Conservation (phyloP, 2,888 invertebrate genomes). For the Teleogryllus oceanicus region DNA sequence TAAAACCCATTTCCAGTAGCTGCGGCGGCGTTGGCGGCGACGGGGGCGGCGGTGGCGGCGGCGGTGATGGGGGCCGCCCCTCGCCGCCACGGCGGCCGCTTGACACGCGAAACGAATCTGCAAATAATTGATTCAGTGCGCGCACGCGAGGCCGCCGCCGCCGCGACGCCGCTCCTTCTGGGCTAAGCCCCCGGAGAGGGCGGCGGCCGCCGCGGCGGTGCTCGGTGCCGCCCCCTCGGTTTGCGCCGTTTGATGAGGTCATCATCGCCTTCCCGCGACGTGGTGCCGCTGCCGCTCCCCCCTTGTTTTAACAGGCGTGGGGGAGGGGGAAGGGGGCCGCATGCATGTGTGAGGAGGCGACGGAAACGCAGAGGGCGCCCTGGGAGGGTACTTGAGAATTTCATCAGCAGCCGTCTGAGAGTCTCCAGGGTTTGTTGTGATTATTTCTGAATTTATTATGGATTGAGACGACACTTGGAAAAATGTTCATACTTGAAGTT, state of each 20-base stretch:
- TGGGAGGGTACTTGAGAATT: neutral
- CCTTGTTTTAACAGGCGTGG: neutral
- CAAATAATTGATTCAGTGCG: constrained; percentile 32
- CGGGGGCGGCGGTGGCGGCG: constrained; percentile 18
- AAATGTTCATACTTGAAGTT: too few relatives aligned
- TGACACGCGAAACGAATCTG: constrained; percentile 36
- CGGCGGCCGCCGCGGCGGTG: neutral
- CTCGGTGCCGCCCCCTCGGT: neutral
- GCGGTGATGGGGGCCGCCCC: neutral
- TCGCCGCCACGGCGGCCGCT: constrained; percentile 20
- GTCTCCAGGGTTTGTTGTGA: too few relatives aligned
- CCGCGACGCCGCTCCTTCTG: neutral
- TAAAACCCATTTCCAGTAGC: constrained; percentile 35
- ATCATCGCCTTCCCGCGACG: neutral
- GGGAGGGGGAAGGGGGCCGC: neutral
- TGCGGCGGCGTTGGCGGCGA: neutral
- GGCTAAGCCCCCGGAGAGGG: neutral
- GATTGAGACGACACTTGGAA: too few relatives aligned
- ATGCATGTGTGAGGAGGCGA: constrained; percentile 4
- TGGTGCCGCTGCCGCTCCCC: neutral
- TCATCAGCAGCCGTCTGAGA: neutral
- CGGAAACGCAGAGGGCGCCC: neutral
- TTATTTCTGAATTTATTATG: too few relatives aligned
- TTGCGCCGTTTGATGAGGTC: neutral
- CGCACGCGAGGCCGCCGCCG: neutral